Evolutionary conservation across 2,113 vertebrate genomes (phyloP).

Genomic region (Micromys minutus): DNA sequence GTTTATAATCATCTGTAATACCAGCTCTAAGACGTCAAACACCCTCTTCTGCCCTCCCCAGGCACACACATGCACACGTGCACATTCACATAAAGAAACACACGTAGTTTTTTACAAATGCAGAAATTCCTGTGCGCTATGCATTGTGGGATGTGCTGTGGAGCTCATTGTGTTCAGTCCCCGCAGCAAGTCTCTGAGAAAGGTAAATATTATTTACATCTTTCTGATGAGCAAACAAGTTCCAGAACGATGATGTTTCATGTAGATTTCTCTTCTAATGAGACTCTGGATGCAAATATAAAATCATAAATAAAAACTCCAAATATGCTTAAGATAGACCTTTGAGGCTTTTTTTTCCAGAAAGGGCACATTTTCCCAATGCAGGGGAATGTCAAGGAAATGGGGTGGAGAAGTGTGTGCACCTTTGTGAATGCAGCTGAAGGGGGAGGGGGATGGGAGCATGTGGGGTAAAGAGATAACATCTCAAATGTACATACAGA

Average conservation of each 20-base stretch:
- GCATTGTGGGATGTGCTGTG: not conserved
- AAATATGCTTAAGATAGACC: not conserved
- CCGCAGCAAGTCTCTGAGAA: not conserved
- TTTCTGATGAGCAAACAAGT: not conserved
- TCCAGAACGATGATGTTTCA: not conserved
- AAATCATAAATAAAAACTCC: constrained; percentile 24
- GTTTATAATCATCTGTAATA: not conserved
- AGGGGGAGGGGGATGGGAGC: too few relatives aligned
- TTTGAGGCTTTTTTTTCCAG: too few relatives aligned
- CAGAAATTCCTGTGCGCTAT: not conserved
- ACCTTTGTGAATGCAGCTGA: too few relatives aligned
- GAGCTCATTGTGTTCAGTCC: not conserved
- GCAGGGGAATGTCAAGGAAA: too few relatives aligned
- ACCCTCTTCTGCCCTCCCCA: not conserved
- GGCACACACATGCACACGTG: too few relatives aligned
- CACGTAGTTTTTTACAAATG: not conserved
- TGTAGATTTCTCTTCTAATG: not conserved
- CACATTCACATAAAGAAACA: not conserved
- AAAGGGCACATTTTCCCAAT: too few relatives aligned
- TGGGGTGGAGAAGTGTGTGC: too few relatives aligned
- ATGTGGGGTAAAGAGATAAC: too few relatives aligned
- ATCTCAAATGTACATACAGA: too few relatives aligned
- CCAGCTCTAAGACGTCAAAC: not conserved
- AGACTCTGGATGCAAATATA: not conserved
- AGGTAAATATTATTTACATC: constrained; percentile 10